Evolutionary conservation across 2,888 invertebrate species (phyloP), one percentile per base, ranked within the genome.

Genomic region (Zaprionus lineosus): DNA sequence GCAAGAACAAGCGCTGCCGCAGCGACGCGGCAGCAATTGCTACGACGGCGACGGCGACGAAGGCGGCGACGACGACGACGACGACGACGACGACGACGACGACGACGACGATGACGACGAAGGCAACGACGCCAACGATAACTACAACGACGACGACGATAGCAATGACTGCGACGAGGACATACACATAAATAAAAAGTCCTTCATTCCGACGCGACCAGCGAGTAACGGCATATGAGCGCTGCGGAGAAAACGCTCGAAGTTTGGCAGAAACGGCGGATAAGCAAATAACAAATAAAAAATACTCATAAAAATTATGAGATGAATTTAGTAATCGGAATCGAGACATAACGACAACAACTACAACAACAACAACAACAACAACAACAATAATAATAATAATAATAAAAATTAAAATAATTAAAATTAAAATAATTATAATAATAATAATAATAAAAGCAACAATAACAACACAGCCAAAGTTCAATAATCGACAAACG

Each of bases 151-250:
- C 86, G 85, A 77, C 39, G 24, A 40, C 34, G 34, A 16, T 37
- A 9, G 26, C 57, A 41, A 37, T 40, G 73, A 65, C 79, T 58
- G 62, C 84, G 75, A 59, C 84, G 85, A 84, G 84, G 78, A 84
- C 85, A 75, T 84, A 75, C 85, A 89, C 89, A 89, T 89, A 89
- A 90, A 90, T 89, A 90, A 88, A 89, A 88, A 88, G 86, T 88
- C 88, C 88, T 89, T 88, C 88, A 88, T 88, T 89, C 88, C 88
- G 88, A 88, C 88, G 89, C 88, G 89, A 88, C 84, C 84, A 86
- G 88, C 88, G 88, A 88, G 88, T 88, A 88, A 88, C 83, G 83
- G 75, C 79, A 74, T 64, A 82, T 61, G 67, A 78, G 69, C 69
- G 72, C 72, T 68, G 64, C 77, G 76, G 83, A 78, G 75, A 69